These are phyloP conservation scores for Orestias chungarensis DNA, from an alignment of 2,797 vertebrate genomes.

Conservation along the genomic window DNA sequence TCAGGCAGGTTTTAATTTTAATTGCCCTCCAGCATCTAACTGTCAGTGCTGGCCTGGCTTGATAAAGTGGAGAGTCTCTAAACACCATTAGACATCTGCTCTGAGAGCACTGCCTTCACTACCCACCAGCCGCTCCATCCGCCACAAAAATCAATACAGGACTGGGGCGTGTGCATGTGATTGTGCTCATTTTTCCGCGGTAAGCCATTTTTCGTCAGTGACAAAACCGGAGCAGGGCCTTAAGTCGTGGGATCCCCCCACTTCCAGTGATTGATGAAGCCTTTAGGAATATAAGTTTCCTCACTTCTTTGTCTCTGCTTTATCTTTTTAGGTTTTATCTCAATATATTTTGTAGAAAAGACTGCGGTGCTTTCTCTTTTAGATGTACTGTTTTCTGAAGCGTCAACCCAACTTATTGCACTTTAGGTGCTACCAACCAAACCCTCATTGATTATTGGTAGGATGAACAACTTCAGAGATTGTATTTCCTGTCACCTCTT, in stretches of 20 bases:
- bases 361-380: slow-evolving; percentile 28
- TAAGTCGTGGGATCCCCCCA: slow-evolving; percentile 59
- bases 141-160: slow-evolving; percentile 81
- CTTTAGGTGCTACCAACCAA: too few relatives aligned
- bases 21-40: slow-evolving; percentile 95
- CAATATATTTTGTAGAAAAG: slow-evolving; percentile 31
- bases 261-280: slow-evolving; percentile 71
- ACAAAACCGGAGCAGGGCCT: slow-evolving; percentile 78
- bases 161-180: slow-evolving; percentile 63
- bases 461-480: slow-evolving; percentile 48
- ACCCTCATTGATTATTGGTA: neutral
- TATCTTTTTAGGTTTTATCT: slow-evolving; percentile 39
- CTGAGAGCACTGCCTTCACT: slow-evolving; percentile 78
- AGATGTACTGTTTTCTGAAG: slow-evolving; percentile 23
- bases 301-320: slow-evolving; percentile 36
- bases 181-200: slow-evolving; percentile 73
- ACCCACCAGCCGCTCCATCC: slow-evolving; percentile 72
- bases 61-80: slow-evolving; percentile 91
- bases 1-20: slow-evolving; percentile 96
- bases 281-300: slow-evolving; percentile 64
- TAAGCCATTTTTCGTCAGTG: slow-evolving; percentile 80
- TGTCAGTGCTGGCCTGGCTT: slow-evolving; percentile 92
- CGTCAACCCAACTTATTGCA: slow-evolving; percentile 11
- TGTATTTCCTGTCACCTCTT: slow-evolving; percentile 40
- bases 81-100: slow-evolving; percentile 97